These are phyloP conservation scores for Shinisaurus crocodilurus DNA, from an alignment of 2,113 vertebrate species.

Conservation along the genomic window DNA sequence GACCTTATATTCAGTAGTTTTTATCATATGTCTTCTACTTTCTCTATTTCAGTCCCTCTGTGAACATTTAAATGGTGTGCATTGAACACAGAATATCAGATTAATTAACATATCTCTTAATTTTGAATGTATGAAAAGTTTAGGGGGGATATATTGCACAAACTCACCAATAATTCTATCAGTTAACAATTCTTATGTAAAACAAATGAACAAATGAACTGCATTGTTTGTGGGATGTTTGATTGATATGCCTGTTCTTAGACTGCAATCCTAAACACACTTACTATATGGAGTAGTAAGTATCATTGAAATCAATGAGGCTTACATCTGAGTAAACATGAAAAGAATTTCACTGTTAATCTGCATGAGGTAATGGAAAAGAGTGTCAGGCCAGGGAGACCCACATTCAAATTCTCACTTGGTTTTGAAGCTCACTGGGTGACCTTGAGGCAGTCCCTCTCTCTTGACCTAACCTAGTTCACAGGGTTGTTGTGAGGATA, in stretches of 20 bases:
- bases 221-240: background rate
- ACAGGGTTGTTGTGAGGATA: background rate
- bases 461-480: background rate
- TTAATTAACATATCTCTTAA: constrained; percentile 18
- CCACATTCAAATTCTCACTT: background rate
- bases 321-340: background rate
- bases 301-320: background rate
- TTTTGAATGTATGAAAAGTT: background rate
- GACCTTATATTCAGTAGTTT: constrained; percentile 57
- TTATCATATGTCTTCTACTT: constrained; percentile 53
- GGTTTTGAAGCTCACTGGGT: background rate
- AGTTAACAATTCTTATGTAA: background rate
- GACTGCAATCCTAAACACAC: background rate
- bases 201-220: background rate
- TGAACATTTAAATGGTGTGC: constrained; percentile 37
- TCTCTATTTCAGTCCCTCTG: constrained; percentile 50
- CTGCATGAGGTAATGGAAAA: background rate
- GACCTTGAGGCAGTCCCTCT: background rate
- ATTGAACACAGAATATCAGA: constrained; percentile 50
- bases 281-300: background rate
- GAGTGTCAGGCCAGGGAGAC: background rate
- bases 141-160: background rate
- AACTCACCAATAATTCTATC: background rate
- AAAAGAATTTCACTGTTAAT: background rate
- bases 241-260: background rate